Evolutionary conservation across 2,888 invertebrate genomes (phyloP), one percentile per base, ranked within the genome.

Genomic region (Tachina grossa): DNA sequence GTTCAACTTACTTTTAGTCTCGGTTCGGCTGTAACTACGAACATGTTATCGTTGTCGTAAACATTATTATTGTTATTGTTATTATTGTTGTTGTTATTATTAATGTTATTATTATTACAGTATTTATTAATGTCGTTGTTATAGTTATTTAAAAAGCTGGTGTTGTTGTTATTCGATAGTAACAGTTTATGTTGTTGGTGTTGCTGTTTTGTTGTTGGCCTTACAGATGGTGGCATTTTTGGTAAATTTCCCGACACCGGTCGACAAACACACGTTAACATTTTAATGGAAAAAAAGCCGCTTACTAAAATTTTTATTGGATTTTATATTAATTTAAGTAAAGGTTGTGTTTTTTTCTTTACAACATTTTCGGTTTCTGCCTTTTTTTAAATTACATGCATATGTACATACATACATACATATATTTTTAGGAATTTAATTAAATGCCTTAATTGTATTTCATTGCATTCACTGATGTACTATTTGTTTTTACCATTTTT

Each of bases 211-310:
- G 84, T 68, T 77, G 87, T 83, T 87, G 71, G 89, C 72, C 87
- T 91, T 89, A 86, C 85, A 55, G 90, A 89, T 80, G 90, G 90
- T 84, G 93, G 91, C 90, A 92, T 91, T 89, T 92, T 92, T 87
- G 93, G 92, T 89, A 93, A 89, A 88, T 92, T 91, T 84, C 93
- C 91, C 85, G 92, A 92, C 59, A 93, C 93, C 87, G 93, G 93
- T 87, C 93, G 93, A 90, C 93, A 93, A 84, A 93, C 93, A 88
- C 93, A 93, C 83, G 93, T 92, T 87, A 93, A 89, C 93, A 93
- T 93, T 83, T 61, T 85, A 61, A 65, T 53, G n/a, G 14, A 59
- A 39, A 22, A n/a, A n/a, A 9, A 22, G 39, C 55, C 5, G 49
- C 71, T 22, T 57, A 4, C 43, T 14, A 31, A 55, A 47, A 8